Evolutionary conservation across 2,888 invertebrate species (phyloP).

Genomic region (Prosopocoilus inquinatus): DNA sequence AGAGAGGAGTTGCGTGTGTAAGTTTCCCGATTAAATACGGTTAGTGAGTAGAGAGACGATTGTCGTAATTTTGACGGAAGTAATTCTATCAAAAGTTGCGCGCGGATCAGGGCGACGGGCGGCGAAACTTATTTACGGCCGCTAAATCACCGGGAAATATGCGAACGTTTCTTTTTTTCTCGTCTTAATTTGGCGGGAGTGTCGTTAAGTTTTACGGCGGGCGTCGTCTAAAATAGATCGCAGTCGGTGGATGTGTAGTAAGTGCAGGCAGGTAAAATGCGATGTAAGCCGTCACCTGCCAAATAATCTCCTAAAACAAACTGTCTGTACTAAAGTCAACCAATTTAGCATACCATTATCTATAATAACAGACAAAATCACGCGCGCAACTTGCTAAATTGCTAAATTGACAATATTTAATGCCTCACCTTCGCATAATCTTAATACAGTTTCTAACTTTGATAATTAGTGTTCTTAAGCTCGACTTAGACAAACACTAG

Average conservation of each 20-base stretch:
- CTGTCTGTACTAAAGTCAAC: slow-evolving; percentile 47
- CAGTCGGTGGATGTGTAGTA: background rate
- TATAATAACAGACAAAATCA: slow-evolving; percentile 50
- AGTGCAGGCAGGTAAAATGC: slow-evolving; percentile 27
- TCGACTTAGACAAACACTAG: slow-evolving; percentile 49
- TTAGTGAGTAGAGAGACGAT: too few species aligned
- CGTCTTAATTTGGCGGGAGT: background rate
- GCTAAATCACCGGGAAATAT: too few species aligned
- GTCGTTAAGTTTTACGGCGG: slow-evolving; percentile 1
- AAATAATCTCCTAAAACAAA: slow-evolving; percentile 47
- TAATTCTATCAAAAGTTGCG: background rate
- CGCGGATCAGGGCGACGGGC: background rate
- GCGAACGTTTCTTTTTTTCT: too few species aligned
- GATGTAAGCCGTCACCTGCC: slow-evolving; percentile 45
- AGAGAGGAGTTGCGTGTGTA: too few species aligned
- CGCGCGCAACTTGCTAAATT: slow-evolving; percentile 48
- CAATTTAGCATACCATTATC: slow-evolving; percentile 50
- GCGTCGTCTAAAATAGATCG: background rate
- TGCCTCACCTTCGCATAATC: slow-evolving; percentile 48
- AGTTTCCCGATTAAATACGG: too few species aligned
- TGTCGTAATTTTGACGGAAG: too few species aligned
- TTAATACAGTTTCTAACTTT: slow-evolving; percentile 54
- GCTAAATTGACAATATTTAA: slow-evolving; percentile 54
- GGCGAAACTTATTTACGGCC: too few species aligned
- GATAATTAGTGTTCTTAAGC: slow-evolving; percentile 54